Percentiles rank a stretch among this genome's conserved stretches.
phyloP scores from a whole-genome alignment of 2,113 vertebrate species.

The Dipodomys spectabilis region DNA sequence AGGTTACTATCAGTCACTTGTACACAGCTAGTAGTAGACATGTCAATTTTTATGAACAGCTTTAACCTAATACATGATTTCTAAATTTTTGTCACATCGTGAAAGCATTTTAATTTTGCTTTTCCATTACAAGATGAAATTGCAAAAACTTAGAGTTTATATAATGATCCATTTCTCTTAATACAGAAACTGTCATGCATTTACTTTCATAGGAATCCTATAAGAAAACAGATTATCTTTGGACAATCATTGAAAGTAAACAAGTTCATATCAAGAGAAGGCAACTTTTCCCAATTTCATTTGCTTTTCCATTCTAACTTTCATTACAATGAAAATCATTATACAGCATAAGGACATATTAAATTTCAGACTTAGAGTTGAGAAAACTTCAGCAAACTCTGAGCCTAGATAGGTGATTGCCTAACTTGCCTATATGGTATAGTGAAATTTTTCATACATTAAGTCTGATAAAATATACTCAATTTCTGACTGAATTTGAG shows the following conservation, averaged over 20 bases:
- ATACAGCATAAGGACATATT: constrained; percentile 12
- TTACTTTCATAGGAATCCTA: not conserved
- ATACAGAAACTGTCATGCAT: not conserved
- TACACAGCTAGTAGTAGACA: not conserved
- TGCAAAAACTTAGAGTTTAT: constrained; percentile 31
- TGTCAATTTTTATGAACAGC: not conserved
- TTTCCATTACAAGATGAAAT: constrained; percentile 24
- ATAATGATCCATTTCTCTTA: constrained; percentile 9
- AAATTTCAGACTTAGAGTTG: constrained; percentile 19
- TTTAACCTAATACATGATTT: not conserved
- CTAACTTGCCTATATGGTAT: not conserved
- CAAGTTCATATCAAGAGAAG: not conserved
- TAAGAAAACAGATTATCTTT: not conserved
- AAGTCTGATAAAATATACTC: not conserved
- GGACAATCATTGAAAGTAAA: constrained; percentile 12
- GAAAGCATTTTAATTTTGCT: not conserved
- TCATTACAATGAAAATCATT: not conserved
- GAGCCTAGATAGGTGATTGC: not conserved
- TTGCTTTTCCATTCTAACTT: constrained; percentile 33
- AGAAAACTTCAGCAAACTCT: constrained; percentile 12
- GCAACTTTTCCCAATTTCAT: not conserved
- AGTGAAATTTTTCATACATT: not conserved
- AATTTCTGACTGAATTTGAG: constrained; percentile 6
- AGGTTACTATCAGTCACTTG: not conserved
- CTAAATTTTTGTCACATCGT: not conserved